Base-by-base conservation (phyloP, 2,797 vertebrate species). In the Pogoniulus pusillus region DNA sequence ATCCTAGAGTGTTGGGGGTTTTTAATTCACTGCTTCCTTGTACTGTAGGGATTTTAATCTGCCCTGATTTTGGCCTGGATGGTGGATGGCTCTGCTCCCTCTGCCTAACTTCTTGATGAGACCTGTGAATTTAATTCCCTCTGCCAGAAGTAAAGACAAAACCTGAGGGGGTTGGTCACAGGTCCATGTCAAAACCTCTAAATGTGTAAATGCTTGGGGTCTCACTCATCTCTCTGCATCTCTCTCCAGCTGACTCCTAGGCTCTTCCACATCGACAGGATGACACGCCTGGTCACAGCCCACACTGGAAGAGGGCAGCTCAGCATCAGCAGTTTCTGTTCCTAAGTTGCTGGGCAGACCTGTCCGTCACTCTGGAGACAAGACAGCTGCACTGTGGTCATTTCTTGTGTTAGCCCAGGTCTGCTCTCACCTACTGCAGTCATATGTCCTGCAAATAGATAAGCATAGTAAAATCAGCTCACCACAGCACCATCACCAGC, bases 131-230 rank as follows among this genome's bases (percentile, higher is more conserved):
- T 34, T 49, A 32, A 18, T 6, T 8, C 16, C 37, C 29, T 70
- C 51, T 55, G 16, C 37, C 41, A 41, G 37, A 7, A 85, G 19
- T 27, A 66, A 68, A 59, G 13, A 11, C 53, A 65, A 74, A 64
- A 53, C 45, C 35, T 29, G 10, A 0, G 0, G 41, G 34, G 4
- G 4, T 5, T 14, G 3, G 4, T 51, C 58, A 24, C 5, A 5
- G 32, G n/a, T 45, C 16, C 29, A 6, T 4, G 2, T 49, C 19
- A 10, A 19, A 85, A 59, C 2, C 19, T 27, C 43, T 34, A 45
- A 58, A 49, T 4, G 4, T 3, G 1, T 24, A 49, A 55, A 43
- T 5, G 29, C 24, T 45, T 29, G 12, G 65, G 18, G 8, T 55
- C 29, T 35, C 16, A 7, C 49, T 37, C 22, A 30, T 20, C 30